These are phyloP conservation scores for Chaetophractus vellerosus DNA, from an alignment of 2,797 vertebrate species.

Conservation along the genomic window DNA sequence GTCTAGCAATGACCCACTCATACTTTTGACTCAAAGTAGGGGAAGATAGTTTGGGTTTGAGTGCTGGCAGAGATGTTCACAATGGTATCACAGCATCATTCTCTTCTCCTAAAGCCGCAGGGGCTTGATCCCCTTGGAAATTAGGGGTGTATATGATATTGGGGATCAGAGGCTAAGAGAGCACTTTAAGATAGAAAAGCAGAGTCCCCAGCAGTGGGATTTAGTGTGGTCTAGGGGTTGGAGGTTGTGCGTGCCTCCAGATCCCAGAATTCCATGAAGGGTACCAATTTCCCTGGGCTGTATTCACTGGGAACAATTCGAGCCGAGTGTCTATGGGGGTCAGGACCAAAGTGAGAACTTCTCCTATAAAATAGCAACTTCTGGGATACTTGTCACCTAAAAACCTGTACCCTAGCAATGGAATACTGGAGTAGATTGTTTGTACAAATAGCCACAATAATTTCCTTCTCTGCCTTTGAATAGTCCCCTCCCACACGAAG, in stretches of 20 bases:
- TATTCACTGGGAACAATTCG: background rate
- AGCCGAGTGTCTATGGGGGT: background rate
- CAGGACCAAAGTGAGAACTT: background rate
- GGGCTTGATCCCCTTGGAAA: background rate
- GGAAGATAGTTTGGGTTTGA: background rate
- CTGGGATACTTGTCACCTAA: background rate
- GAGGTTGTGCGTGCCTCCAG: background rate
- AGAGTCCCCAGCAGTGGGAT: background rate
- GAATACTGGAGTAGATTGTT: background rate
- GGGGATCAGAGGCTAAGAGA: background rate
- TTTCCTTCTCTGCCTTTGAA: background rate
- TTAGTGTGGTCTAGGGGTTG: no score
- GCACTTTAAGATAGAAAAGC: background rate
- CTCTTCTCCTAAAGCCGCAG: background rate
- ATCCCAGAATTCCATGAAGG: background rate
- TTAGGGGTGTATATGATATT: background rate
- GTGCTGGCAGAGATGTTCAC: background rate
- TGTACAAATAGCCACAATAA: background rate
- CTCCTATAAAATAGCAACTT: background rate
- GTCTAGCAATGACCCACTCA: background rate
- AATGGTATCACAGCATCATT: background rate
- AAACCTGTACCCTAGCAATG: conserved; percentile 1
- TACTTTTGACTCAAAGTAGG: background rate
- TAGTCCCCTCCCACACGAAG: background rate
- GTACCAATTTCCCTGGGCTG: background rate